A percentile compares a stretch with the other conserved stretches of the same genome.
Evolutionary conservation across 2,888 invertebrate species (phyloP).

Genomic region (Hydraecia micacea): DNA sequence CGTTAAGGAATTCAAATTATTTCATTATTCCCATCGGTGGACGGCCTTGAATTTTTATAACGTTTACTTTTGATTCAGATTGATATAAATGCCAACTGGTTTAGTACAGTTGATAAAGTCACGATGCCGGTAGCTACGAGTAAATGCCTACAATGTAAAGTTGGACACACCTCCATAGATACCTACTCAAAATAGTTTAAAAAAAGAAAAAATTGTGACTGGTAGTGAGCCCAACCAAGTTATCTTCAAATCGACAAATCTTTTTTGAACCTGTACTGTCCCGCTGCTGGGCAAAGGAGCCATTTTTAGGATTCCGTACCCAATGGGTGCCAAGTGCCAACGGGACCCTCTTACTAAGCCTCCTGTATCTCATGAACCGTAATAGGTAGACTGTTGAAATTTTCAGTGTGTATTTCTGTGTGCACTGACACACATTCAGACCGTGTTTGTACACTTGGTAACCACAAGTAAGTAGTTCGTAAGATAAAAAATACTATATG

Average conservation of each 20-base stretch:
- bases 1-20: slow-evolving; percentile 56
- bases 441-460: background rate
- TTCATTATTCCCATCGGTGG: slow-evolving; percentile 43
- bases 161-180: slow-evolving; percentile 38
- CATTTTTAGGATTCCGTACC: too few relatives aligned
- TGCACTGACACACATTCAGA: background rate
- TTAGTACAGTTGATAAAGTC: slow-evolving; percentile 15
- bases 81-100: slow-evolving; percentile 60
- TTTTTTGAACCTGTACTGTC: background rate
- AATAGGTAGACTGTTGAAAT: too few relatives aligned
- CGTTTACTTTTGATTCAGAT: slow-evolving; percentile 61
- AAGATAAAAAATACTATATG: background rate
- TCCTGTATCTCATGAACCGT: too few relatives aligned
- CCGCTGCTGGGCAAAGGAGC: too few relatives aligned
- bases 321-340: too few relatives aligned
- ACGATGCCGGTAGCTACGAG: background rate
- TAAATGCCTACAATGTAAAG: slow-evolving; percentile 14
- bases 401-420: too few relatives aligned
- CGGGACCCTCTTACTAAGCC: too few relatives aligned
- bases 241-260: background rate
- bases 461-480: background rate
- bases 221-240: slow-evolving; percentile 26
- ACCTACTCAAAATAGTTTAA: background rate
- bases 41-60: slow-evolving; percentile 62
- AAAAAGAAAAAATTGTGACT: background rate